A percentile compares a stretch with the other conserved stretches of the same genome.
Evolutionary conservation across 1,140 invertebrate species (phyloP).

Genomic region (Zaprionus taronus): DNA sequence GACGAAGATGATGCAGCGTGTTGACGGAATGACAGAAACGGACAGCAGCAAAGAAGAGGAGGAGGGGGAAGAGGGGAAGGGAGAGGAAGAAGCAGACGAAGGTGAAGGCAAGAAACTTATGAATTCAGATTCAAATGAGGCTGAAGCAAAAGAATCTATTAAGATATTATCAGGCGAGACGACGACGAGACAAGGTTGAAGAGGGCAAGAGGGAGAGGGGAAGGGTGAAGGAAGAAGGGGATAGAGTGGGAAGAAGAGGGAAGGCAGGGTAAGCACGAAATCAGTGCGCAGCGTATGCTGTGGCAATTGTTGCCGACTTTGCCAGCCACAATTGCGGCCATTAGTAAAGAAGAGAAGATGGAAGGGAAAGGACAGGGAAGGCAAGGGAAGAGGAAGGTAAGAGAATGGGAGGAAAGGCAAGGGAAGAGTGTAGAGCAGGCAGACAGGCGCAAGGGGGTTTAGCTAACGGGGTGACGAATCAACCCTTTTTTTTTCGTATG

Average conservation of each 20-base stretch:
- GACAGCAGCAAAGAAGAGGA: background rate
- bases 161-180: constrained; percentile 71
- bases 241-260: too few species aligned
- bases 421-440: background rate
- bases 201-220: constrained; percentile 1
- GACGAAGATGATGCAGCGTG: constrained; percentile 22
- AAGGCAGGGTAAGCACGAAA: constrained; percentile 34
- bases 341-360: constrained; percentile 40
- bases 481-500: constrained; percentile 80
- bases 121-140: constrained; percentile 78
- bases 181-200: background rate
- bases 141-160: constrained; percentile 76
- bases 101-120: constrained; percentile 31
- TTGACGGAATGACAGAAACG: constrained; percentile 65
- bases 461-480: constrained; percentile 44
- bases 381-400: constrained; percentile 19
- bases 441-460: background rate
- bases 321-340: constrained; percentile 75
- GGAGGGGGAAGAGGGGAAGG: background rate
- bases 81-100: constrained; percentile 14
- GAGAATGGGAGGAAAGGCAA: constrained; percentile 12
- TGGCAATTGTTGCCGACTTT: constrained; percentile 71
- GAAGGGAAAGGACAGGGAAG: background rate
- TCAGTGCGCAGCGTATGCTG: constrained; percentile 54
- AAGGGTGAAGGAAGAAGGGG: background rate